Percentiles rank a stretch among this genome's conserved stretches.
These are phyloP conservation scores for Galago senegalensis DNA, from an alignment of 2,797 vertebrate species.

Conservation along the genomic window DNA sequence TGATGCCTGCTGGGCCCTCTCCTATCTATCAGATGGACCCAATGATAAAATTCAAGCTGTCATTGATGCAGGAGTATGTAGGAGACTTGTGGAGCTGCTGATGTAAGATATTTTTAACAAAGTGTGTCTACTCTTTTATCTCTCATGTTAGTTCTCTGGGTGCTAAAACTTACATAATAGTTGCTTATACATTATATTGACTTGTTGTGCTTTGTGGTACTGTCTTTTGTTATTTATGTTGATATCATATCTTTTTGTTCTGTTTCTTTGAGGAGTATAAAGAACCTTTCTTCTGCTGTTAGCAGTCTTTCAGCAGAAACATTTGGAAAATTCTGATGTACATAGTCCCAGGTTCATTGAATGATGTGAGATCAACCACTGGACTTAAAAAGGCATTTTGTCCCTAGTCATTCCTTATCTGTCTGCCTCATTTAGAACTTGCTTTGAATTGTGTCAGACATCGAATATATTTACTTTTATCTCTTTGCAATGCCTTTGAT, in stretches of 20 bases:
- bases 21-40: slow-evolving; percentile 97
- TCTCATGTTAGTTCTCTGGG: not conserved
- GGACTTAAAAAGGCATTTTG: slow-evolving; percentile 1
- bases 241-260: not conserved
- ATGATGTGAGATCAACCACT: not conserved
- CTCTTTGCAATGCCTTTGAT: slow-evolving; percentile 61
- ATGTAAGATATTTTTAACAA: slow-evolving; percentile 92
- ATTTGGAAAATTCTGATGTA: not conserved
- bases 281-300: not conserved
- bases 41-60: slow-evolving; percentile 99
- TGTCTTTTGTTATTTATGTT: slow-evolving; percentile 57
- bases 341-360: not conserved
- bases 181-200: not conserved
- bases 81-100: slow-evolving; percentile 96
- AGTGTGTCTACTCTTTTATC: not conserved
- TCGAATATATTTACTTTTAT: slow-evolving; percentile 39
- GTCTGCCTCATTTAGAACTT: slow-evolving; percentile 8
- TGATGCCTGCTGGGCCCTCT: slow-evolving; percentile 98
- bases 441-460: slow-evolving; percentile 30
- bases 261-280: slow-evolving; percentile 7
- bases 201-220: slow-evolving; percentile 13
- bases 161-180: slow-evolving; percentile 30
- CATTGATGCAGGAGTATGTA: slow-evolving; percentile 98
- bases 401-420: slow-evolving; percentile 9
- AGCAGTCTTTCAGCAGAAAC: slow-evolving; percentile 47